A percentile compares a stretch with the other conserved stretches of the same genome.
Evolutionary conservation across 2,797 vertebrate species (phyloP).

Genomic region (Enteromius thamalakanensis): DNA sequence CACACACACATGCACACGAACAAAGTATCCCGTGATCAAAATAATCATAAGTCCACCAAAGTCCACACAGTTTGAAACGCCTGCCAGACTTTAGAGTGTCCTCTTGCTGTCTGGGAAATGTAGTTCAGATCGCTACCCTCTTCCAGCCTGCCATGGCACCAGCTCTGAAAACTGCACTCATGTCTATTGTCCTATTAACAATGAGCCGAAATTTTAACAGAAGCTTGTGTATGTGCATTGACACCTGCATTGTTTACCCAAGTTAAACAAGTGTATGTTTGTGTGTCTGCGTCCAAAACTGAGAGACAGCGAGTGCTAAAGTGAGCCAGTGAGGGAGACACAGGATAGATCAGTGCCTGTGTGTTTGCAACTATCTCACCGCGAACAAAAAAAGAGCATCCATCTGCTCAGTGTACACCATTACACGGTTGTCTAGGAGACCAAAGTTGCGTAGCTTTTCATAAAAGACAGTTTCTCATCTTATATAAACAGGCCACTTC

Average conservation of each 20-base stretch:
- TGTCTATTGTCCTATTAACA: conserved; percentile 67
- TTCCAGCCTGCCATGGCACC: conserved; percentile 78
- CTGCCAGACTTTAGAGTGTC: conserved; percentile 60
- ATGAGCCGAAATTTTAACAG: conserved; percentile 27
- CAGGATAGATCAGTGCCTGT: conserved; percentile 12
- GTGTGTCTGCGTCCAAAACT: conserved; percentile 52
- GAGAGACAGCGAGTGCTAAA: neutral
- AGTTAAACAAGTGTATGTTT: conserved; percentile 25
- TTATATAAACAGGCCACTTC: conserved; percentile 12
- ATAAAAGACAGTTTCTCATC: conserved; percentile 10
- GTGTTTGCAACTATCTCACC: conserved; percentile 21
- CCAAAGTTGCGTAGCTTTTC: conserved; percentile 48
- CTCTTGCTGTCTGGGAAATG: conserved; percentile 64
- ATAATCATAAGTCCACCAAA: conserved; percentile 13
- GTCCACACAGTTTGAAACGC: conserved; percentile 41
- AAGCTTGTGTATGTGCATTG: conserved; percentile 42
- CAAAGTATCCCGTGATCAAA: conserved; percentile 1
- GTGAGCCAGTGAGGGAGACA: conserved; percentile 21
- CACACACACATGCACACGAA: conserved; percentile 9
- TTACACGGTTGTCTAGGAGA: conserved; percentile 59
- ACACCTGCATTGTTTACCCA: conserved; percentile 52
- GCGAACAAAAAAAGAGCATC: conserved; percentile 44
- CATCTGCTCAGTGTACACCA: conserved; percentile 49
- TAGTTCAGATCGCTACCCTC: conserved; percentile 70
- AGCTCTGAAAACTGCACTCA: conserved; percentile 75